Conservation (phyloP, 2,113 vertebrate genomes). For the Vimba vimba region DNA sequence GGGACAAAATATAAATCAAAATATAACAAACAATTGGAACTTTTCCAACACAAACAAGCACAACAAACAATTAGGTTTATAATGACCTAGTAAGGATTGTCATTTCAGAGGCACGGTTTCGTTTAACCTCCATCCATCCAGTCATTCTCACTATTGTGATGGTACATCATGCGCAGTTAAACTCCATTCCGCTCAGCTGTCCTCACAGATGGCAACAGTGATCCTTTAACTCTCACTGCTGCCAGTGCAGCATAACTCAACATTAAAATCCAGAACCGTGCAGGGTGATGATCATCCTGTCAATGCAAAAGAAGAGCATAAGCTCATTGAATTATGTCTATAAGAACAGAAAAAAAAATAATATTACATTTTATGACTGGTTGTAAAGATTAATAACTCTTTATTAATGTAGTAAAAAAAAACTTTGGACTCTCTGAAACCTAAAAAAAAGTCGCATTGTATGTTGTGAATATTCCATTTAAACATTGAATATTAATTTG, state of each 20-base stretch:
- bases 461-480: neutral
- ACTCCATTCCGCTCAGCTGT: slow-evolving; percentile 53
- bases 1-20: too few relatives aligned
- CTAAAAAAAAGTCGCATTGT: too few relatives aligned
- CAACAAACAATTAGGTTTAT: neutral
- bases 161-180: slow-evolving; percentile 46
- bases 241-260: slow-evolving; percentile 17
- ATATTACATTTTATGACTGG: too few relatives aligned
- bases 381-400: too few relatives aligned
- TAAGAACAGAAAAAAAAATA: too few relatives aligned
- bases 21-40: too few relatives aligned
- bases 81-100: slow-evolving; percentile 1
- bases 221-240: slow-evolving; percentile 34
- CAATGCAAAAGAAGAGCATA: neutral
- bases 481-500: neutral
- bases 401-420: too few relatives aligned
- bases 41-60: too few relatives aligned
- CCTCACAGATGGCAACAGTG: slow-evolving; percentile 55
- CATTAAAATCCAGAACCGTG: slow-evolving; percentile 13
- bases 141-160: slow-evolving; percentile 25
- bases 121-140: slow-evolving; percentile 29
- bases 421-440: too few relatives aligned
- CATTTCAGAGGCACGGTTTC: slow-evolving; percentile 34
- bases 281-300: neutral
- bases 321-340: neutral